These are phyloP conservation scores for Avahi laniger DNA, from an alignment of 2,797 vertebrate genomes.

Conservation along the genomic window DNA sequence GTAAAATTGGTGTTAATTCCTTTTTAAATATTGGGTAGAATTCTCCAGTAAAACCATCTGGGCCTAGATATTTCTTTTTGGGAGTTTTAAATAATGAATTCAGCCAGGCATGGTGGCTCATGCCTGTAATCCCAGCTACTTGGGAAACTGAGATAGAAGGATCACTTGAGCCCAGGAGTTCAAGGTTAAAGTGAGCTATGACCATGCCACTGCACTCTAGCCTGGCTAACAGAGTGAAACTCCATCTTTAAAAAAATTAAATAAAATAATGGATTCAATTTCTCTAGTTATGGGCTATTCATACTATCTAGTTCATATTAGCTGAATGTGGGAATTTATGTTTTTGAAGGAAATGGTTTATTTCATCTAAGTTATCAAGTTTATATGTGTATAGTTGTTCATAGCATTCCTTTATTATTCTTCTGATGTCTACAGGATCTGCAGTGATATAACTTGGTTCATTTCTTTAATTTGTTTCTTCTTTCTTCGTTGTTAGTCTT, in stretches of 20 bases:
- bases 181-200: not conserved
- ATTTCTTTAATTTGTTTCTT: not conserved
- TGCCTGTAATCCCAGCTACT: not conserved
- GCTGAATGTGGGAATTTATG: not conserved
- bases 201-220: not conserved
- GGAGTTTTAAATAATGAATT: not conserved
- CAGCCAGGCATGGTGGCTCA: not conserved
- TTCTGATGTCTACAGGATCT: not conserved
- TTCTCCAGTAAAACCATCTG: not conserved
- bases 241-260: not conserved
- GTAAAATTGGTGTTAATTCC: not conserved
- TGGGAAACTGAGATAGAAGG: not conserved
- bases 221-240: not conserved
- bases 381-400: not conserved
- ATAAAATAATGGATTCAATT: not conserved
- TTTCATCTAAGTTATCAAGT: not conserved
- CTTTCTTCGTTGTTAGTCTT: not conserved
- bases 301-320: not conserved
- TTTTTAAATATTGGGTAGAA: not conserved
- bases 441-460: not conserved
- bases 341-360: not conserved
- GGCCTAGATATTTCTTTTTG: not conserved
- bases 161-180: not conserved
- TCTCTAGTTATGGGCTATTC: not conserved
- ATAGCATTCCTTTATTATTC: not conserved